Base-by-base conservation (phyloP, 2,888 invertebrate genomes). In the Agonum fuliginosum region DNA sequence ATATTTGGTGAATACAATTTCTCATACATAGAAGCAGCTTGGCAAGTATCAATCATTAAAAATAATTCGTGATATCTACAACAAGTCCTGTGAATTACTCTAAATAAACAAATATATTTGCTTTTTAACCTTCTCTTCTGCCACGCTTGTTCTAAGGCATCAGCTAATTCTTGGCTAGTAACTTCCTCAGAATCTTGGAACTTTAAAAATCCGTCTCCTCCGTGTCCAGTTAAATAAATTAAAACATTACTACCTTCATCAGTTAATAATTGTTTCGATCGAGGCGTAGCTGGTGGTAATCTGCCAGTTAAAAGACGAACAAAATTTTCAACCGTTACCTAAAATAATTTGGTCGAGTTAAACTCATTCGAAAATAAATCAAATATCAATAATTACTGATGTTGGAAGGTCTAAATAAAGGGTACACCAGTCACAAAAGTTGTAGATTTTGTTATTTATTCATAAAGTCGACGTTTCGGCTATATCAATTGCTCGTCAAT, bases 121-220 rank as follows among this genome's bases (percentile, higher is more conserved):
- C 10, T 24, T 91, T 85, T 93, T 91, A 85, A 95, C 94, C 98
- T 92, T 86, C 94, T 92, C 85, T 99, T 99, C 84, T 99, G 97
- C 97, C 98, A 98, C 99, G 99, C 99, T 87, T 99, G 99, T 85
- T 99, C 98, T 73, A 99, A 91, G 14, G 99, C 99, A 91, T 99
- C 99, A 14, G 98, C 99, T 83, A 99, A 88, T 86, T 99, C 99
- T 83, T 98, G 96, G 86, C 96, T 98, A 1, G 99, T 99, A 19
- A 99, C 96, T 88, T 99, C 99, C 85, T 99, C 98, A 0, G 98
- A 97, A 86, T 99, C 99, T 88, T 99, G 99, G 85, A 99, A 99
- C 87, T 99, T 99, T 0, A 99, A 88, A 85, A 99, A 99, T 0
- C 99, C 99, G 88, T 99, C 99, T 14, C 99, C 99, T 3, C 99